Evolutionary conservation across 2,888 invertebrate species (phyloP).

Genomic region (Mamestra brassicae): DNA sequence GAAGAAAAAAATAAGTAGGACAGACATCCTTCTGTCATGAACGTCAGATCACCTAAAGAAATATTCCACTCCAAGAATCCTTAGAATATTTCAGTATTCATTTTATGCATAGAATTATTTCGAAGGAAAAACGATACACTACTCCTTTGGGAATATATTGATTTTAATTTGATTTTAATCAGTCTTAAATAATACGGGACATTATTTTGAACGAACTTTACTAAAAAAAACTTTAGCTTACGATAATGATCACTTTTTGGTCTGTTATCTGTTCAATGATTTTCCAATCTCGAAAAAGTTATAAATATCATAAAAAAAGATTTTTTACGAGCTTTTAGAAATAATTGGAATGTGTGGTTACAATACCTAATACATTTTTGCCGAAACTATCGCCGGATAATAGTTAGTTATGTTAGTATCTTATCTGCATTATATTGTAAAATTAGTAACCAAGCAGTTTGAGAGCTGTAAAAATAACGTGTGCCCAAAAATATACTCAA

Average conservation of each 20-base stretch:
- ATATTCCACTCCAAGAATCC: slow-evolving; percentile 35
- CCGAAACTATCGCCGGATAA: no score
- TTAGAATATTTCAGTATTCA: slow-evolving; percentile 54
- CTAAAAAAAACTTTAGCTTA: slow-evolving; percentile 13
- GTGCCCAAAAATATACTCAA: neutral
- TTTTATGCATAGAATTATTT: slow-evolving; percentile 59
- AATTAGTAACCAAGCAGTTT: no score
- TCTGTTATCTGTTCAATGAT: neutral
- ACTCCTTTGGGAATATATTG: slow-evolving; percentile 49
- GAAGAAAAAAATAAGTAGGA: slow-evolving; percentile 27
- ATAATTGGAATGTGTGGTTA: no score
- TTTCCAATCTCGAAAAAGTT: slow-evolving; percentile 5
- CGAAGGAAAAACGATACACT: slow-evolving; percentile 37
- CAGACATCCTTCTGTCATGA: slow-evolving; percentile 44
- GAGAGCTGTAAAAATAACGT: neutral
- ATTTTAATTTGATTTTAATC: slow-evolving; percentile 55
- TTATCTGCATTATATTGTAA: no score
- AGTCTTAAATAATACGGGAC: slow-evolving; percentile 41
- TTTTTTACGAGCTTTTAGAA: no score
- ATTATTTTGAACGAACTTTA: slow-evolving; percentile 28
- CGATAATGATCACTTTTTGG: neutral
- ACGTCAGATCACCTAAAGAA: slow-evolving; percentile 59
- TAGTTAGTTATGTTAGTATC: no score
- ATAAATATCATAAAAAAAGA: neutral
- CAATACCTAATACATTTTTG: no score